These are phyloP conservation scores for Odontomachus brunneus DNA, from an alignment of 1,140 invertebrate genomes.

Conservation along the genomic window DNA sequence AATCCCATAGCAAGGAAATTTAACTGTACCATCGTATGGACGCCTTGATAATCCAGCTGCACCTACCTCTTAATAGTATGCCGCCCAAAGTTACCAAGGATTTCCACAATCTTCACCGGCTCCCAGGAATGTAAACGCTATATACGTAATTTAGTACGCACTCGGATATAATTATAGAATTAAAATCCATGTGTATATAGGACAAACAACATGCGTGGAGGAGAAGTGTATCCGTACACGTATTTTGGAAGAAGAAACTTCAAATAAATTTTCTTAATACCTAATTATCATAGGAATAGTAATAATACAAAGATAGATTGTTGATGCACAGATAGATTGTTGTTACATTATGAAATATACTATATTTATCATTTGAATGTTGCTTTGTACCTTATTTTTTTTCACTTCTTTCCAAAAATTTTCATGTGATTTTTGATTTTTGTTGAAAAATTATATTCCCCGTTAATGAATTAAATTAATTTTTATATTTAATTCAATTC, in stretches of 20 bases:
- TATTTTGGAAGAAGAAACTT: background rate
- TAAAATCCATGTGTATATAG: background rate
- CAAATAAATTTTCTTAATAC: background rate
- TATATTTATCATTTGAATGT: too few relatives aligned
- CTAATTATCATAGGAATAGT: background rate
- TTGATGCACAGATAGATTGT: too few relatives aligned
- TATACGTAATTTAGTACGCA: conserved; percentile 24
- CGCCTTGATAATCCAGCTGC: conserved; percentile 58
- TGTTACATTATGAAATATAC: too few relatives aligned
- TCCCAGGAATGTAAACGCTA: conserved; percentile 21
- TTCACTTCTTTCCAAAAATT: too few relatives aligned
- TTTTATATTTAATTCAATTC: too few relatives aligned
- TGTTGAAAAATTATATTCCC: too few relatives aligned
- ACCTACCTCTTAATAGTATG: conserved; percentile 53
- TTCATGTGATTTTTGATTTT: too few relatives aligned
- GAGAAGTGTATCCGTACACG: too few relatives aligned
- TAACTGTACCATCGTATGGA: conserved; percentile 52
- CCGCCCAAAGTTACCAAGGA: conserved; percentile 46
- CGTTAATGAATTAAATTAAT: too few relatives aligned
- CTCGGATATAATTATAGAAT: conserved; percentile 14
- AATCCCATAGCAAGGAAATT: conserved; percentile 51
- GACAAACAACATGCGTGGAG: background rate
- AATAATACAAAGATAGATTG: conserved; percentile 3
- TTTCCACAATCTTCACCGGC: conserved; percentile 45
- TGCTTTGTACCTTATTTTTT: too few relatives aligned